Percentiles rank a stretch among this genome's conserved stretches.
These are phyloP conservation scores for Tragopan temminckii DNA, from an alignment of 2,797 vertebrate genomes.

Conservation along the genomic window DNA sequence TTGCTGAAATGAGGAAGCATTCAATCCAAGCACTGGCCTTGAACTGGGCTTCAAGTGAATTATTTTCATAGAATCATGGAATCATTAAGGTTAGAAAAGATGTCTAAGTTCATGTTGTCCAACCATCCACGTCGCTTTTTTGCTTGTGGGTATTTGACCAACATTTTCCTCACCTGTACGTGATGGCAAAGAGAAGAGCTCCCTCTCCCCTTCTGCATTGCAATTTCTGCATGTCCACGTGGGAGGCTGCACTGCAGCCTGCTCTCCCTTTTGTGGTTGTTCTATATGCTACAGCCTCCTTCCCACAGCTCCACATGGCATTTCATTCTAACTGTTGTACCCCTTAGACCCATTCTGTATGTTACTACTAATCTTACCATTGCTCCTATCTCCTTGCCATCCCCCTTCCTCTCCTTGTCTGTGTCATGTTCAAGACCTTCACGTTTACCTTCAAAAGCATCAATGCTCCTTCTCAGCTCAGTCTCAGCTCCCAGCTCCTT, in stretches of 20 bases:
- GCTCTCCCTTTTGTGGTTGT: background rate
- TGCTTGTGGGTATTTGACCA: background rate
- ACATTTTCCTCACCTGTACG: background rate
- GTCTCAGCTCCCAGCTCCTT: constrained; percentile 36
- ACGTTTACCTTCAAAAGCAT: constrained; percentile 24
- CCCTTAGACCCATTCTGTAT: background rate
- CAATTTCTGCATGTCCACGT: background rate
- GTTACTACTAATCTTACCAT: background rate
- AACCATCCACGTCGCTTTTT: background rate
- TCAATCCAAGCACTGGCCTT: background rate
- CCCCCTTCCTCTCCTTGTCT: background rate
- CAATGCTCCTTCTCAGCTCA: constrained; percentile 50
- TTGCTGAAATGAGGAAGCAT: background rate
- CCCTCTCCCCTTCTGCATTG: background rate
- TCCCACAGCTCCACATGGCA: background rate
- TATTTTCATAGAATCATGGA: background rate
- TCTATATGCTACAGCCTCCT: background rate
- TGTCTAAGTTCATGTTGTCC: too few relatives aligned
- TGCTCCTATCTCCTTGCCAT: background rate
- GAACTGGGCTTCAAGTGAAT: background rate
- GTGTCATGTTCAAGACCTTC: constrained; percentile 3
- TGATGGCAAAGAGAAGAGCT: background rate
- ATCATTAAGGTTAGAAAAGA: too few relatives aligned
- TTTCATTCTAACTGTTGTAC: background rate
- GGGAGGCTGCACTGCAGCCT: background rate